These are phyloP conservation scores for Denticeps clupeoides DNA, from an alignment of 2,797 vertebrate genomes.

Conservation along the genomic window DNA sequence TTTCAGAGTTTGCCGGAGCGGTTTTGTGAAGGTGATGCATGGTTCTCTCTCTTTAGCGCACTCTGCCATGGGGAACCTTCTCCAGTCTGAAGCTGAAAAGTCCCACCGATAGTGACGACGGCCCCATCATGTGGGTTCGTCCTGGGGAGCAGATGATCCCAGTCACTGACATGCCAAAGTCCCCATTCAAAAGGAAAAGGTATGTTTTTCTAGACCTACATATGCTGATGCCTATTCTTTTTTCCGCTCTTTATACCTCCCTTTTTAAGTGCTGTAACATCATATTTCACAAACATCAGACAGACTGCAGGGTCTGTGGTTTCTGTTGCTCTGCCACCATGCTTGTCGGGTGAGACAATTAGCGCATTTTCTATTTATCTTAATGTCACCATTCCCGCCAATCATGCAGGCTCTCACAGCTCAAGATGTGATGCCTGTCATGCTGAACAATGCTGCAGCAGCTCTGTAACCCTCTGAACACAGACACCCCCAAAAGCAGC, in stretches of 20 bases:
- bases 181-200: constrained; percentile 97
- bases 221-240: not conserved
- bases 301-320: no score
- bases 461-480: no score
- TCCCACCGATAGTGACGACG: constrained; percentile 90
- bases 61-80: constrained; percentile 88
- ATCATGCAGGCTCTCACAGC: not conserved
- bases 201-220: constrained; percentile 46
- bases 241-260: not conserved
- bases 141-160: constrained; percentile 99
- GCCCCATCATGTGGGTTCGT: constrained; percentile 97
- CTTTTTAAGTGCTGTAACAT: not conserved
- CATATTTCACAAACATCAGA: not conserved
- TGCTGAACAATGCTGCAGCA: constrained; percentile 35
- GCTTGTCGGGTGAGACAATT: constrained; percentile 27
- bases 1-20: no score
- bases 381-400: constrained; percentile 16
- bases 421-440: constrained; percentile 43
- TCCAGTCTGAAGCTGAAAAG: constrained; percentile 82
- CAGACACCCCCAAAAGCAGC: no score
- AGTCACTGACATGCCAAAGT: constrained; percentile 97
- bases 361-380: constrained; percentile 28
- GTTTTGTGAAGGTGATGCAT: constrained; percentile 8
- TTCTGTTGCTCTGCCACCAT: constrained; percentile 27
- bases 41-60: constrained; percentile 60